Base-by-base conservation (phyloP, 2,888 invertebrate species). In the Danaus chrysippus region DNA sequence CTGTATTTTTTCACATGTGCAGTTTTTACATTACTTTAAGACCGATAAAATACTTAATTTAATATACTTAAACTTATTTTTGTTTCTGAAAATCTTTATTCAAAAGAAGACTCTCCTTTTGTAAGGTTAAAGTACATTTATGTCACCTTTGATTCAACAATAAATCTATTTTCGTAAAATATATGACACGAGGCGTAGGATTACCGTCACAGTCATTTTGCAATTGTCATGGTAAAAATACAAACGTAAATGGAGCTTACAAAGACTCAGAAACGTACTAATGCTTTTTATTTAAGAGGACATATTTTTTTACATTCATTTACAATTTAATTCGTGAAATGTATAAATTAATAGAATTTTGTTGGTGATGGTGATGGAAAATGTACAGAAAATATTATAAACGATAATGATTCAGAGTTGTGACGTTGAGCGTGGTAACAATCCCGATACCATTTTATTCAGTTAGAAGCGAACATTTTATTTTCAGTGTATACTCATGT, bases 401-500 rank as follows among this genome's bases (percentile, higher is more conserved):
- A 46, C 46, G 17, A 17, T 17, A 11, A 17, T 49, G 15, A 46
- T 10, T 12, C 49, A 34, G 23, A 34, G 23, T 8, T 6, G 23
- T 34, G 23, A 34, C 23, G 23, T 34, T 34, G 15, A 49, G 49
- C 17, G 49, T 10, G 15, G 17, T 17, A 49, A 15, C 10, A 46
- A 34, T 34, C 23, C 15, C 46, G 46, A 15, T 46, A 15, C 9
- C 15, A 46, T 46, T 46, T 46, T 17, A 49, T 49, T 10, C 15
- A 49, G 11, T 17, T 49, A 49, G 49, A 49, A 49, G 17, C 17
- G 1, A 15, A 10, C 85, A 85, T 87, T 87, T 87, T 88, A 89
- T 87, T 89, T 87, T 84, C 83, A 84, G 82, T 85, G 78, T 80
- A 84, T 85, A 86, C 82, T 83, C 81, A 76, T 77, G 83, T 86